Evolutionary conservation across 2,888 invertebrate genomes (phyloP).

Genomic region (Scaptomyza polygonia): DNA sequence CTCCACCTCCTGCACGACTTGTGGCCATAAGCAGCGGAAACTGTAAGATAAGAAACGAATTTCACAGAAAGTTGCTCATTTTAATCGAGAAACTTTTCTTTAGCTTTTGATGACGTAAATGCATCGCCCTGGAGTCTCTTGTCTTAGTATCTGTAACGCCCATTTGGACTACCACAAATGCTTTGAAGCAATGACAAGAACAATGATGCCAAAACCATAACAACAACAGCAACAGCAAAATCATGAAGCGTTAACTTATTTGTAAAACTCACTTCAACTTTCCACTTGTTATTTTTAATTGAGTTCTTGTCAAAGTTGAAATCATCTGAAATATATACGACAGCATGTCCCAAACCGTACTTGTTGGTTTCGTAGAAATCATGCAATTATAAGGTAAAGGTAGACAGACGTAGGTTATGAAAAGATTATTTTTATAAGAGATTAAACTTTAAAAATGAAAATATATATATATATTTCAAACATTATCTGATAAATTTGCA

Average conservation of each 20-base stretch:
- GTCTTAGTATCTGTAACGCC: constrained; percentile 21
- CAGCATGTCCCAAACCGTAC: neutral
- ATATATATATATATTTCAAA: too few species aligned
- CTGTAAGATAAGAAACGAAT: constrained; percentile 64
- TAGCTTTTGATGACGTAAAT: constrained; percentile 37
- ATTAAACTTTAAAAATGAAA: neutral
- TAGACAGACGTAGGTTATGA: neutral
- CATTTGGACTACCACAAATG: constrained; percentile 13
- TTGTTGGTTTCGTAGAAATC: neutral
- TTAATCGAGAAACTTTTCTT: constrained; percentile 74
- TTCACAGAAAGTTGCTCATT: constrained; percentile 69
- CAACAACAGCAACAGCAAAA: constrained; percentile 18
- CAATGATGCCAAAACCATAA: constrained; percentile 24
- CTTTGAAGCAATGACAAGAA: constrained; percentile 19
- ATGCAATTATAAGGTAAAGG: neutral
- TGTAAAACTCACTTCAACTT: constrained; percentile 10
- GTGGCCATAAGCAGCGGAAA: constrained; percentile 69
- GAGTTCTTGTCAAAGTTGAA: neutral
- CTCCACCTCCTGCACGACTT: constrained; percentile 13
- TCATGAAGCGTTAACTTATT: constrained; percentile 16
- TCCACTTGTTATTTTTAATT: constrained; percentile 23
- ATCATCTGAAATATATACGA: neutral
- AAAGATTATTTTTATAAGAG: neutral
- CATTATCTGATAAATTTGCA: too few species aligned
- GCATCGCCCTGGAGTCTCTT: constrained; percentile 24